Evolutionary conservation across 53 echinoderm and acorn worm species (phyloP).

Genomic region (Echinarachnius parma): DNA sequence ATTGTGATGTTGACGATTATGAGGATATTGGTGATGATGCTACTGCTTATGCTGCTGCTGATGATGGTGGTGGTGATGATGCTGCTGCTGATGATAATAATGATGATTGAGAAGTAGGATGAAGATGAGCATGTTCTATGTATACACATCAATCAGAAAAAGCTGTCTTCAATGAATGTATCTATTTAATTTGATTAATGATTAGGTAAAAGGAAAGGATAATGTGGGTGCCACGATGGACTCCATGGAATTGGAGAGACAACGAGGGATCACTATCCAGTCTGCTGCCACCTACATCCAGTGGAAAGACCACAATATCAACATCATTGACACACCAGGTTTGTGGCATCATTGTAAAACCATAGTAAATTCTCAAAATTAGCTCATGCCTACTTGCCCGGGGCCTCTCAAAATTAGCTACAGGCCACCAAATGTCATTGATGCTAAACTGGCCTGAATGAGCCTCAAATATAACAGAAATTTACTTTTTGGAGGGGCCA

Average conservation of each 20-base stretch:
- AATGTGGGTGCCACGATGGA: conserved; percentile 99
- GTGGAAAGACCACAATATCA: conserved; percentile 82
- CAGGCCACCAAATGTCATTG: too few species aligned
- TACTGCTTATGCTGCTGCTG: background rate
- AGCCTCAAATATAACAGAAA: too few species aligned
- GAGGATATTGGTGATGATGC: background rate
- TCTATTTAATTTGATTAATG: too few species aligned
- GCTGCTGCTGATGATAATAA: background rate
- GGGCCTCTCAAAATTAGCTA: too few species aligned
- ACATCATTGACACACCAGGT: conserved; percentile 99
- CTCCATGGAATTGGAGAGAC: conserved; percentile 95
- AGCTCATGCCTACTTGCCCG: too few species aligned
- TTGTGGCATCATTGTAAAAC: background rate
- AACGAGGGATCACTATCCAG: conserved; percentile 96
- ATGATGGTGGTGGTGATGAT: background rate
- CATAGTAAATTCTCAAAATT: too few species aligned
- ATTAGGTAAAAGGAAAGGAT: conserved; percentile 98
- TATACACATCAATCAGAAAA: too few species aligned
- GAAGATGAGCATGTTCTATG: too few species aligned
- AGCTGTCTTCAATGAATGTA: too few species aligned
- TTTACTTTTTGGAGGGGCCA: too few species aligned
- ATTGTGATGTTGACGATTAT: background rate
- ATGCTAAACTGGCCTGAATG: too few species aligned
- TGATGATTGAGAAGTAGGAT: too few species aligned
- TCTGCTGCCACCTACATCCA: conserved; percentile 90